Base-by-base conservation (phyloP, 2,113 vertebrate species). In the Abramis brama region DNA sequence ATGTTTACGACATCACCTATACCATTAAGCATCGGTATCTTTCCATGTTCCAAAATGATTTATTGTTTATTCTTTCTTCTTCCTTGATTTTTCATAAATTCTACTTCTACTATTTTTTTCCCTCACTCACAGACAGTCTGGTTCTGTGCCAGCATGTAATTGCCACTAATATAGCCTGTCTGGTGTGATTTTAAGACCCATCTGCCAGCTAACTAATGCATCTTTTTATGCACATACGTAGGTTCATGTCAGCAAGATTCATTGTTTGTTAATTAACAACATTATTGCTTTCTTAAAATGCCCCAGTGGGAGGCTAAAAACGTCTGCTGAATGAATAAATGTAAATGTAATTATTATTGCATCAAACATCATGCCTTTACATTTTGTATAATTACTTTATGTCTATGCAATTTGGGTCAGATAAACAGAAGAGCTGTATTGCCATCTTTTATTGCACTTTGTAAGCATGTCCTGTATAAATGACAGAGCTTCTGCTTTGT, bases 401-500 rank as follows among this genome's bases (percentile, higher is more conserved):
- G 13, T 79, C 21, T 64, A 17, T 45, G 30, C 13, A n/a, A 82
- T 23, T 47, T 62, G 75, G 23, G 10, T 57, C n/a, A 85, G 30
- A 79, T 13, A 27, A 66, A 27, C 71, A 43, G 11, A 50, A 60
- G 47, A n/a, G 15, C 83, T 91, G 89, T 95, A 95, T 95, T 95
- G 94, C 92, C 93, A 93, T 93, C 88, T 93, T 95, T 96, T 96
- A 96, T 96, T 95, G 94, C 94, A 95, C 94, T 92, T 95, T 91
- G 85, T 92, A 95, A 95, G 94, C 94, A 92, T 91, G 94, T 92
- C 93, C 91, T 92, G 90, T 91, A 93, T 82, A 92, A 90, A 90
- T 90, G 88, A 93, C 89, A 91, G 92, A 91, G 80, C 89, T 87
- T 33, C 87, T 88, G 11, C 30, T 55, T 86, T 90, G 93, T 91